Conservation (phyloP, 2,888 invertebrate species). For the Desoria tigrina region DNA sequence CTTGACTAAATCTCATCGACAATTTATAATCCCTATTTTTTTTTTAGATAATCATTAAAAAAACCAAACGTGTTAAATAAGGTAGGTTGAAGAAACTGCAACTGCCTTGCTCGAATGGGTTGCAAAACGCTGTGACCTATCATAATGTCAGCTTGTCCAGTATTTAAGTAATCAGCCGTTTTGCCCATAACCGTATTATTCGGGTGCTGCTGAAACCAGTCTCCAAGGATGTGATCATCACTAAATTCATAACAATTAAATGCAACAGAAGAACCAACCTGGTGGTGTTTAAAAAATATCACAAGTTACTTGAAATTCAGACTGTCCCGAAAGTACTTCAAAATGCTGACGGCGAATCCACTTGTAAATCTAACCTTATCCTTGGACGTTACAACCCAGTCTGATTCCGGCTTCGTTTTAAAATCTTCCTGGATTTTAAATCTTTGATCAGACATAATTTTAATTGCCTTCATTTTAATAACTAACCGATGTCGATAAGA, state of each 20-base stretch:
- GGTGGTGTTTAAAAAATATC: background rate
- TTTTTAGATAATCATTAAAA: background rate
- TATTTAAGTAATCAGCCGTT: constrained; percentile 6
- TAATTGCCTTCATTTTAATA: too few relatives aligned
- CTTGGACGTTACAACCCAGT: constrained; percentile 16
- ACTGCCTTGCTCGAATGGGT: background rate
- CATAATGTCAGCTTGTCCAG: constrained; percentile 18
- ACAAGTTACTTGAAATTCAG: constrained; percentile 26
- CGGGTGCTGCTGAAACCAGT: constrained; percentile 11
- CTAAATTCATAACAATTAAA: background rate
- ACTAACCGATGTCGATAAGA: background rate
- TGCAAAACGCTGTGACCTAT: constrained; percentile 29
- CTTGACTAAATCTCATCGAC: too few relatives aligned
- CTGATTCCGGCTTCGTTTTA: constrained; percentile 18
- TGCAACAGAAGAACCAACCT: background rate
- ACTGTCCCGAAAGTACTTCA: constrained; percentile 22
- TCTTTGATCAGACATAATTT: too few relatives aligned
- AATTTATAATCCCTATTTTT: too few relatives aligned
- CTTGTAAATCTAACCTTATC: constrained; percentile 5
- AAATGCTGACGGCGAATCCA: constrained; percentile 20
- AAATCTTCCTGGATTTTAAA: constrained; percentile 10
- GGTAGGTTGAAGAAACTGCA: constrained; percentile 22
- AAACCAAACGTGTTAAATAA: constrained; percentile 19
- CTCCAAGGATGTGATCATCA: constrained; percentile 14
- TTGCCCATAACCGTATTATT: constrained; percentile 8